phyloP scores from a whole-genome alignment of 2,888 invertebrate species.

The Balanococcus diminutus region DNA sequence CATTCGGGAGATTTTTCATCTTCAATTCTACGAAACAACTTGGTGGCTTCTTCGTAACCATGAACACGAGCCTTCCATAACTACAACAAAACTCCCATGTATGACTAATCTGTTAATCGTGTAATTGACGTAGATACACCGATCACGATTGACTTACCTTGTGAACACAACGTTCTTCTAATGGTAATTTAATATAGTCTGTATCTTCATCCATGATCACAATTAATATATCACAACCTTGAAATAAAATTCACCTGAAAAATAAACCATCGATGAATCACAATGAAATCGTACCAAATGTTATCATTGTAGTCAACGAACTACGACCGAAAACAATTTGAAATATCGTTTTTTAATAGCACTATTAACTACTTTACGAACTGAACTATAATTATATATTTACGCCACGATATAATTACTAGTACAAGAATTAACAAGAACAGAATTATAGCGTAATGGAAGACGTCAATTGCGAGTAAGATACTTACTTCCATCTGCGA shows the following conservation, averaged over 20 bases:
- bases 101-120: not conserved
- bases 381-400: conserved; percentile 3
- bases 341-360: not conserved
- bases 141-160: conserved; percentile 69
- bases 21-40: conserved; percentile 82
- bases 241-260: not conserved
- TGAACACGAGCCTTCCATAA: conserved; percentile 93
- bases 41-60: conserved; percentile 92
- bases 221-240: conserved; percentile 28
- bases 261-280: not conserved
- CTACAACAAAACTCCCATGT: conserved; percentile 61
- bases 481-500: conserved; percentile 45
- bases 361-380: not conserved
- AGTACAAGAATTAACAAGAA: conserved; percentile 23
- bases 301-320: not conserved
- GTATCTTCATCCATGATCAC: conserved; percentile 73
- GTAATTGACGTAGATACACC: not conserved
- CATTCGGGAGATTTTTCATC: conserved; percentile 95
- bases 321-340: not conserved
- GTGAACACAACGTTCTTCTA: conserved; percentile 91
- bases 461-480: not conserved
- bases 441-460: conserved; percentile 10
- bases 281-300: not conserved
- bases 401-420: not conserved
- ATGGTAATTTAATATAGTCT: conserved; percentile 82